Base-by-base conservation (phyloP, 2,888 invertebrate genomes). In the Syritta pipiens region DNA sequence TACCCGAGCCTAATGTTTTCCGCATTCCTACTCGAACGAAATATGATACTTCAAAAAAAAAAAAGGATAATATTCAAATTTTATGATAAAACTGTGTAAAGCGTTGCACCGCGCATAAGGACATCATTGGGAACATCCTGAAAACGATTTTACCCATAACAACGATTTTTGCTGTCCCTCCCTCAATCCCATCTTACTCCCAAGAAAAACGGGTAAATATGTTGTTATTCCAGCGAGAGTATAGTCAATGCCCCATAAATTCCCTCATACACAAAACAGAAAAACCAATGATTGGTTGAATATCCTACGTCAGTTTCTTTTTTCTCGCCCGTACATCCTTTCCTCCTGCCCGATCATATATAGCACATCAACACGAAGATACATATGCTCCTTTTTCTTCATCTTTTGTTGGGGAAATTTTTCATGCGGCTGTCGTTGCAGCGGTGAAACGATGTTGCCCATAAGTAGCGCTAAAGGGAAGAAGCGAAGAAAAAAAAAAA, bases 271-370 rank as follows among this genome's bases (percentile, higher is more conserved):
- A 68, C 40, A 49, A 49, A 57, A 59, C 68, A 46, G 46, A 44
- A 71, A 46, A 71, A 37, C 60, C 60, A 48, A 71, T 71, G 69
- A 71, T 71, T 71, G 69, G 60, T 53, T 53, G 60, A 71, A 71
- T 71, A 28, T 62, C 60, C 69, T 71, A 60, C 69, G 60, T 71
- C 69, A 62, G 46, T 46, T 46, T 53, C 22, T 28, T 17, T 28
- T 17, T 28, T 48, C 24, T 46, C 30, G 37, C 14, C 37, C 35
- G n/a, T 46, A 53, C 44, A 46, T 46, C 32, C 32, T 12, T 37
- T 17, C 32, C 49, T 19, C 19, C 5, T 14, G 26, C 26, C 20
- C 62, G 62, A 63, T 63, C 24, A 7, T 42, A 20, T 46, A 40
- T 19, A 24, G 37, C 7, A 40, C 9, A 24, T 7, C 9, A n/a